Base-by-base conservation (phyloP, 2,113 vertebrate genomes). In the Trichechus manatus region DNA sequence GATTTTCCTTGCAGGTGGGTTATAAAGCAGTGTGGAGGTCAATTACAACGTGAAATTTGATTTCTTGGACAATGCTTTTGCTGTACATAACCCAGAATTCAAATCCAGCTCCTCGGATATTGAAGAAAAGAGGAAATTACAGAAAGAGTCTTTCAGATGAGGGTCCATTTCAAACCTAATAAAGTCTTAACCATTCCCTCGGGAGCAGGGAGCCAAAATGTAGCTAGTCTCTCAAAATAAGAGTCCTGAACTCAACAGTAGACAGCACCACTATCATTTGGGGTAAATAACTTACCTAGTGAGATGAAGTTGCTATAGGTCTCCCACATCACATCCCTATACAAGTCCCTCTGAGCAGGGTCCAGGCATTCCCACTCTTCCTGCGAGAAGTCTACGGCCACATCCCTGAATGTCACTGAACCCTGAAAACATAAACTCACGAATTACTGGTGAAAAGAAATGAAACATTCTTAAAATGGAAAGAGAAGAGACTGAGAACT, bases 301-400 rank as follows among this genome's bases (percentile, higher is more conserved):
- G 97, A 97, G 68, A 97, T 47, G 66, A 97, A 96, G 72, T 97
- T 94, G 90, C 87, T 97, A 14, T 97, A 98, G 89, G 95, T 98
- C 84, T 98, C 97, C 97, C 97, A 96, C 97, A 97, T 98, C 20
- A 98, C 97, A 66, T 98, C 97, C 39, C 96, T 93, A 47, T 98
- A 98, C 29, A 98, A 89, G 80, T 93, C 91, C 77, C 82, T 97
- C 81, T 98, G 97, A 80, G 97, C 92, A 33, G 96, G 79, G 44
- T 97, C 93, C 95, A 98, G 90, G 44, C 89, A 97, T 25, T 97
- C 97, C 97, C 97, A 98, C 63, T 98, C 97, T 80, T 98, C 97
- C 70, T 93, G 96, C 25, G 97, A 98, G 77, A 98, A 98, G 72
- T 97, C 96, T 89, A 98, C 93, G 74, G 97, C 96, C 72, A 98